A percentile compares a stretch with the other conserved stretches of the same genome.
These are phyloP conservation scores for Bagarius yarrelli DNA, from an alignment of 2,113 vertebrate genomes.

Conservation along the genomic window DNA sequence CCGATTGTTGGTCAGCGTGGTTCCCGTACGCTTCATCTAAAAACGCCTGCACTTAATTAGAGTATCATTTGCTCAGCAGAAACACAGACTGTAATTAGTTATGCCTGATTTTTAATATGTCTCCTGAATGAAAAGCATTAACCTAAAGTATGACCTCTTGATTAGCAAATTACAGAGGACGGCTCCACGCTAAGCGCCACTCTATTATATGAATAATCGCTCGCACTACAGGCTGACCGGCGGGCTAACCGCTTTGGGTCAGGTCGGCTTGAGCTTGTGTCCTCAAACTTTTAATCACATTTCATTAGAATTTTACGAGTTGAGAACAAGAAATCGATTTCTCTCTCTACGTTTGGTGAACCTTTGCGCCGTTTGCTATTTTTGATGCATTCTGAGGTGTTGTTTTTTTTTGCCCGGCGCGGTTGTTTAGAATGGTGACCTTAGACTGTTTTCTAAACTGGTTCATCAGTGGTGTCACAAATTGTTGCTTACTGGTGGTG, in stretches of 20 bases:
- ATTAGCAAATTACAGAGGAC: conserved; percentile 39
- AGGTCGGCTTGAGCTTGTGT: not conserved
- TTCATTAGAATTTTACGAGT: not conserved
- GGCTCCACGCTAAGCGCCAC: conserved; percentile 5
- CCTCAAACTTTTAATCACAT: not conserved
- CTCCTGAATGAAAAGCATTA: conserved; percentile 40
- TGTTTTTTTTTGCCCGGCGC: not conserved
- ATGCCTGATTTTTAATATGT: conserved; percentile 28
- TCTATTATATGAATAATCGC: conserved; percentile 27
- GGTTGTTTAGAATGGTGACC: not conserved
- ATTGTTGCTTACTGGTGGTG: not conserved
- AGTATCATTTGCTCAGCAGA: conserved; percentile 8
- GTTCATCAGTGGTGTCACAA: not conserved
- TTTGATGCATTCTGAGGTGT: too few species aligned
- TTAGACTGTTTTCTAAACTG: not conserved
- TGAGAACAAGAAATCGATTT: not conserved
- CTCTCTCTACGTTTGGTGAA: not conserved
- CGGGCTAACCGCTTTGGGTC: not conserved
- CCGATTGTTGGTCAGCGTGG: not conserved
- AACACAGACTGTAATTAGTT: conserved; percentile 17
- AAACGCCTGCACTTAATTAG: conserved; percentile 22
- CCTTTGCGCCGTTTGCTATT: not conserved
- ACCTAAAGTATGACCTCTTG: conserved; percentile 36
- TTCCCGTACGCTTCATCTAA: not conserved
- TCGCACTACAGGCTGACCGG: not conserved